phyloP scores from a whole-genome alignment of 2,888 invertebrate species.

The Plagodis pulveraria region DNA sequence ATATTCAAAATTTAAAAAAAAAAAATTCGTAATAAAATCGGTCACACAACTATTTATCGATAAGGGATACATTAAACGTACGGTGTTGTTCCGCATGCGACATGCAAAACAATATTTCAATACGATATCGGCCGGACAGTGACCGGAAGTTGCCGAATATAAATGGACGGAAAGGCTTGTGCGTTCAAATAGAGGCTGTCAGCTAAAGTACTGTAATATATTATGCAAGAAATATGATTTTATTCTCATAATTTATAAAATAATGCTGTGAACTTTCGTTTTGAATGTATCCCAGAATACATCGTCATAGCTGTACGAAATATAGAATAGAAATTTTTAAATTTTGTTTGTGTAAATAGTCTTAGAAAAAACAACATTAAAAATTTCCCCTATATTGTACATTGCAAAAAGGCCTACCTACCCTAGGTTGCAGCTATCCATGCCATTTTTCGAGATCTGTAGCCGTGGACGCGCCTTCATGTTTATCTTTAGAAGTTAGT shows the following conservation, averaged over 20 bases:
- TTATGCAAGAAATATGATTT: constrained; percentile 16
- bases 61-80: constrained; percentile 34
- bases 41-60: constrained; percentile 21
- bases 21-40: constrained; percentile 1
- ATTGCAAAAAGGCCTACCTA: no score
- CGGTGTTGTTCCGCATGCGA: constrained; percentile 64
- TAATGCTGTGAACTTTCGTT: no score
- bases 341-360: no score
- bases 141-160: constrained; percentile 81
- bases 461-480: no score
- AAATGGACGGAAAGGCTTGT: constrained; percentile 78
- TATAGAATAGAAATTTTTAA: no score
- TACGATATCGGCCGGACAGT: constrained; percentile 78
- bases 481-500: no score
- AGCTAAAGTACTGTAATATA: constrained; percentile 53
- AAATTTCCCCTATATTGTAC: no score
- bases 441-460: no score
- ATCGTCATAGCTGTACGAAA: no score
- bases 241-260: constrained; percentile 1
- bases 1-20: not conserved
- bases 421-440: no score
- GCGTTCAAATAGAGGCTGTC: constrained; percentile 69
- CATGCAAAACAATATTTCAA: constrained; percentile 82
- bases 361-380: no score
- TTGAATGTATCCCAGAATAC: no score